A percentile compares a stretch with the other conserved stretches of the same genome.
Evolutionary conservation across 2,113 vertebrate genomes (phyloP).

Genomic region (Jacana jacana): DNA sequence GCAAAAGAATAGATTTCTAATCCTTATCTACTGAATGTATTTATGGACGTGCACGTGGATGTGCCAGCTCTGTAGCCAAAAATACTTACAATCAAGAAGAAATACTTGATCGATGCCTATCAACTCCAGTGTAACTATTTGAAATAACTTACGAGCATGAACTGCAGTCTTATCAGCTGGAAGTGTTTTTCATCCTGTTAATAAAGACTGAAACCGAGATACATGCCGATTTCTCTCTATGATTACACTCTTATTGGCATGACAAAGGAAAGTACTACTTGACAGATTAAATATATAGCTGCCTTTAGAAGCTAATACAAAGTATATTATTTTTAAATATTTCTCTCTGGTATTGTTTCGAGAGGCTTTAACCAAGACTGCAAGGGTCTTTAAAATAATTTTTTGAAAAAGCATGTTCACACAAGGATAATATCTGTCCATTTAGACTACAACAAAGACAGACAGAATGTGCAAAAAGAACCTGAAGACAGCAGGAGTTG

Average conservation of each 20-base stretch:
- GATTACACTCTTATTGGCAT: neutral
- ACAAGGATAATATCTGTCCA: neutral
- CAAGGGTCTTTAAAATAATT: neutral
- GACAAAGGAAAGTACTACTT: neutral
- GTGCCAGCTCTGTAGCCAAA: neutral
- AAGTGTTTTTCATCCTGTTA: neutral
- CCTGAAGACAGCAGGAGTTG: neutral
- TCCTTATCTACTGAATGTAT: neutral
- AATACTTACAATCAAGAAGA: neutral
- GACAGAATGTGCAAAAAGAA: neutral
- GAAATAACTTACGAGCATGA: neutral
- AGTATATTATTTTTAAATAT: neutral
- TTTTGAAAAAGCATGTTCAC: neutral
- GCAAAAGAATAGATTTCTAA: neutral
- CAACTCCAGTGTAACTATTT: neutral
- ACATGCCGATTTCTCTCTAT: neutral
- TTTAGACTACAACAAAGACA: neutral
- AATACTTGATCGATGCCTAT: neutral
- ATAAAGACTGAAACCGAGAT: neutral
- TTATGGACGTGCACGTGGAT: neutral
- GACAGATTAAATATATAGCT: neutral
- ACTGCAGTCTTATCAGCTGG: neutral
- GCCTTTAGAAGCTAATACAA: neutral
- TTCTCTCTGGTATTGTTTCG: neutral
- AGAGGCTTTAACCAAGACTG: neutral